Base-by-base conservation (phyloP, 1,140 invertebrate species). In the Pissodes strobi region DNA sequence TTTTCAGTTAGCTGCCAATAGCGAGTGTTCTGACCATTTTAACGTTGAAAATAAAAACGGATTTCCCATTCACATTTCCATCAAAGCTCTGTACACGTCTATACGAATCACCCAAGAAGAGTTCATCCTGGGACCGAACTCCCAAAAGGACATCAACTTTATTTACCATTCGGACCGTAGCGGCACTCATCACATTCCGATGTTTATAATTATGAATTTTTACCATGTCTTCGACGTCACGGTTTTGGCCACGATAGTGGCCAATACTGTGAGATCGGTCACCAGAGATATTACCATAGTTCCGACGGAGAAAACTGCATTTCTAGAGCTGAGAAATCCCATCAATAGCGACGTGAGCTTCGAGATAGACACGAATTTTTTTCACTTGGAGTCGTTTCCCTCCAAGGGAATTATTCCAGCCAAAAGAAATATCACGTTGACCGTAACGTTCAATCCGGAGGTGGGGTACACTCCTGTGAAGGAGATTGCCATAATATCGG, bases 191-290 rank as follows among this genome's bases (percentile, higher is more conserved):
- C 64, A 64, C 27, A 60, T 66, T 18, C 59, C 63, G 0, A 18
- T 71, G n/a, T 66, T 64, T 37, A 58, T 71, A 4, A 64, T 67
- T 8, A 27, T 71, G 15, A 71, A 71, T 41, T 59, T 67, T 21
- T 67, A 51, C 25, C 66, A 71, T 34, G 34, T 64, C 9, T 63
- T 69, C 23, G 59, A 66, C 22, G 49, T 63, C 6, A 71, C 67
- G 5, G 64, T 71, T 9, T 59, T 69, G 25, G 69, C 67, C 0
- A 62, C 58, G 12, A 64, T 71, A 22, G 67, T 66, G 0, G 52
- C 69, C 9, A 69, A 63, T 21, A 68, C 65, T 0, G 59, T 71
- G 0, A 49, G 56, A 15, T 51, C 59, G 15, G 5, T 30, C 0
- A 55, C 25, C n/a, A 65, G 43, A 41, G 43, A 65, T 19, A 51